Evolutionary conservation across 2,888 invertebrate genomes (phyloP).

Genomic region (Carpatolechia fugitivella): DNA sequence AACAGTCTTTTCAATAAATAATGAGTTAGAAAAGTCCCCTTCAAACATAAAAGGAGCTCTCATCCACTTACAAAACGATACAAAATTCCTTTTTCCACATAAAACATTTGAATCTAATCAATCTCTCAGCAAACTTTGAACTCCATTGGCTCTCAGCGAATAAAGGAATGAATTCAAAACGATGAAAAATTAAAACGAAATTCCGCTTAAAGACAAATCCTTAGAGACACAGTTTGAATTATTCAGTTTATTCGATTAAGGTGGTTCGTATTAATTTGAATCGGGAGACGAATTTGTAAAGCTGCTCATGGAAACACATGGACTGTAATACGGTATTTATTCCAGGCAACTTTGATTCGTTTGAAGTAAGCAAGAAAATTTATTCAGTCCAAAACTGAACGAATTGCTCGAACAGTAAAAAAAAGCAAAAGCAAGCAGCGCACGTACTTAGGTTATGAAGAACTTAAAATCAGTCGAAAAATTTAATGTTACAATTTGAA

Average conservation of each 20-base stretch:
- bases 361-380: too few relatives aligned
- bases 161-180: slow-evolving; percentile 28
- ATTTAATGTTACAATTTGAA: too few relatives aligned
- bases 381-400: too few relatives aligned
- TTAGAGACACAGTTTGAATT: slow-evolving; percentile 47
- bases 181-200: slow-evolving; percentile 41
- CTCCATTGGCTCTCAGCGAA: slow-evolving; percentile 4
- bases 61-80: not conserved
- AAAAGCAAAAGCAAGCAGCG: too few relatives aligned
- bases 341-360: too few relatives aligned
- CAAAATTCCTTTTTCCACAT: not conserved
- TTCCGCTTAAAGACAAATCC: slow-evolving; percentile 42
- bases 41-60: not conserved
- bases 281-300: slow-evolving; percentile 47
- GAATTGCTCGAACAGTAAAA: too few relatives aligned
- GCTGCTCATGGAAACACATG: slow-evolving; percentile 24
- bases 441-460: too few relatives aligned
- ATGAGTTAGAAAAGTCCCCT: not conserved
- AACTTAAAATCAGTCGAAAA: too few relatives aligned
- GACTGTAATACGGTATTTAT: not conserved
- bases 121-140: slow-evolving; percentile 3
- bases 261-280: slow-evolving; percentile 54
- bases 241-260: slow-evolving; percentile 63
- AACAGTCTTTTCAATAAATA: not conserved
- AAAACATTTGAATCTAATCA: slow-evolving; percentile 6